A percentile compares a stretch with the other conserved stretches of the same genome.
Evolutionary conservation across 2,888 invertebrate species (phyloP).

Genomic region (Leucophora obtusa): DNA sequence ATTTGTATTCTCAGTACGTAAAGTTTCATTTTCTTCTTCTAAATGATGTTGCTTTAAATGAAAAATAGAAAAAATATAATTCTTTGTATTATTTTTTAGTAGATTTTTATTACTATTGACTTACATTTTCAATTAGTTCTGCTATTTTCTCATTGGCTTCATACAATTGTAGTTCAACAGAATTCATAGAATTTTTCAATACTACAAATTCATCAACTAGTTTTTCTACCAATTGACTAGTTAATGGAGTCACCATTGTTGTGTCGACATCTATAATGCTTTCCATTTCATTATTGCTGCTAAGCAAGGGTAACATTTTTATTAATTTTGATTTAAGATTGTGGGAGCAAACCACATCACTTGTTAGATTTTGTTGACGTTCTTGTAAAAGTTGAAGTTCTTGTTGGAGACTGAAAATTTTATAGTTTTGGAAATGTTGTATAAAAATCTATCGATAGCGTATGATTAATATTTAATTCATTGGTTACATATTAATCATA

Average conservation of each 20-base stretch:
- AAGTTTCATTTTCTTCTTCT: constrained; percentile 77
- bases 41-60: constrained; percentile 75
- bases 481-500: too few species aligned
- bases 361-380: constrained; percentile 63
- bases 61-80: too few species aligned
- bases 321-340: constrained; percentile 74
- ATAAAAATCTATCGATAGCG: too few species aligned
- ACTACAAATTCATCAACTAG: constrained; percentile 75
- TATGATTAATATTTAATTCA: too few species aligned
- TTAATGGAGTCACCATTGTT: constrained; percentile 69
- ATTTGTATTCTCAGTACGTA: constrained; percentile 76
- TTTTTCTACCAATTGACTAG: constrained; percentile 74
- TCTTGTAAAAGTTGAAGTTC: constrained; percentile 72
- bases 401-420: constrained; percentile 66
- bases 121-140: constrained; percentile 77
- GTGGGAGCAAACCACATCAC: constrained; percentile 69
- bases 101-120: constrained; percentile 22
- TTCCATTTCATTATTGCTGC: constrained; percentile 73
- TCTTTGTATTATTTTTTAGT: background rate
- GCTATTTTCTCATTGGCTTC: constrained; percentile 79
- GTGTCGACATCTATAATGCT: constrained; percentile 75
- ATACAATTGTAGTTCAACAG: constrained; percentile 77
- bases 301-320: constrained; percentile 74
- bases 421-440: background rate
- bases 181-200: constrained; percentile 73